Evolutionary conservation across 2,113 vertebrate genomes (phyloP), one percentile per base, ranked within the genome.

Genomic region (Stegastes partitus): DNA sequence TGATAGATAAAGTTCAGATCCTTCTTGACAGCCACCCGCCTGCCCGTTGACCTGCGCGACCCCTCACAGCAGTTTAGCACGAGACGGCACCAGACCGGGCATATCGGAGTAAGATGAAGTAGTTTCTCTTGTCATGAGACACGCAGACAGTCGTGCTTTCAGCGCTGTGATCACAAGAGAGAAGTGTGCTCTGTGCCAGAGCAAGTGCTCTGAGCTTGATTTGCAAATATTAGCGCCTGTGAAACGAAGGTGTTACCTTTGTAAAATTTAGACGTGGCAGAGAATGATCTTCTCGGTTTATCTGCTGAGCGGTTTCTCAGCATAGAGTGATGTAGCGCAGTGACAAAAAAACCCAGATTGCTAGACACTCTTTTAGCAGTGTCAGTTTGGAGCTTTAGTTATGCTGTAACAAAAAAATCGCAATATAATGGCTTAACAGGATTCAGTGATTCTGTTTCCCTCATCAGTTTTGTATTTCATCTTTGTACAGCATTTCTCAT

Each of bases 1-100:
- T 90, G 87, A 92, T 77, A 72, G 70, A 89, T 90, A 66, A 87
- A 85, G 77, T 84, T 83, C 31, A 68, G 12, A 86, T 85, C 64
- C 71, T 59, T 86, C 28, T 37, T 74, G 83, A 92, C 90, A 91
- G 69, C 58, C 62, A 28, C 28, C 71, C 58, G 19, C 68, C 68
- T 65, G 6, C 65, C 47, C 9, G 22, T 45, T 77, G 63, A 91
- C 78, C 86, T 28, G 10, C 14, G 0, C 66, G 84, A 85, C 83
- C 83, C 34, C 58, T 67, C 31, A 21, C 47, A 76, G 72, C 23
- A 11, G 64, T 71, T 65, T 9, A 64, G 58, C 65, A 70, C 22
- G 25, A 74, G 77, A 44, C 39, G 42, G 55, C 74, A 73, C 39
- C 68, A 63, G 49, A 42, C 53, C 44, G 49, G 78, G 81, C 75